Percentiles rank a stretch among this genome's conserved stretches.
phyloP scores from a whole-genome alignment of 2,888 invertebrate species.

The Drosophila peninsularis region DNA sequence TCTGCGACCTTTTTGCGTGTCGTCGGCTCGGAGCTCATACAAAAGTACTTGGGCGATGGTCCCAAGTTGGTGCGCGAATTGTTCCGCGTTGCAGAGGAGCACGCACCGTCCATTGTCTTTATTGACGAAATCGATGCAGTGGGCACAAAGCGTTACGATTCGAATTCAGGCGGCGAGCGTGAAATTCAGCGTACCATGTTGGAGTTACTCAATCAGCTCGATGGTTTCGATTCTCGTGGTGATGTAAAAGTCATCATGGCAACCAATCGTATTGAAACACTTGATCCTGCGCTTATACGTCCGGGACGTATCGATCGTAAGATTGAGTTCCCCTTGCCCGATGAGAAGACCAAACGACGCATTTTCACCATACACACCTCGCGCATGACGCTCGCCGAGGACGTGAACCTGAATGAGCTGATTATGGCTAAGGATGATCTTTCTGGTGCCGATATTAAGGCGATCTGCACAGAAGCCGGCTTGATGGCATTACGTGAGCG shows the following conservation, averaged over 20 bases:
- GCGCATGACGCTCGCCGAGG: conserved; percentile 98
- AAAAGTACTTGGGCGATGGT: conserved; percentile 99
- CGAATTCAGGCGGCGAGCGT: conserved; percentile 99
- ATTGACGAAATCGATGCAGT: conserved; percentile 99
- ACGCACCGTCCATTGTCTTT: conserved; percentile 99
- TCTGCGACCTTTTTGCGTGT: conserved; percentile 99
- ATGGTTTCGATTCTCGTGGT: conserved; percentile 98
- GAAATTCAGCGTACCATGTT: conserved; percentile 99
- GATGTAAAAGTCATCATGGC: conserved; percentile 99
- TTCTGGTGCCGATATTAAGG: conserved; percentile 98
- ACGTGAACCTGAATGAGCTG: conserved; percentile 98
- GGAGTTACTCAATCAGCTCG: conserved; percentile 98
- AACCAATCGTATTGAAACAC: conserved; percentile 98
- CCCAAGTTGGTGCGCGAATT: conserved; percentile 98
- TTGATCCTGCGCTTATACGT: conserved; percentile 98
- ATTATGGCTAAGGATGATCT: conserved; percentile 99
- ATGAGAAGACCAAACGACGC: conserved; percentile 98
- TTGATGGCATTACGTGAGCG: conserved; percentile 98
- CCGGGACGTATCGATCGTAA: conserved; percentile 99
- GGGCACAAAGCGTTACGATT: conserved; percentile 99
- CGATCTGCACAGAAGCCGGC: conserved; percentile 99
- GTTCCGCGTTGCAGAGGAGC: conserved; percentile 99
- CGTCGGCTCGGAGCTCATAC: conserved; percentile 99
- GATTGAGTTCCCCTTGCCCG: conserved; percentile 99
- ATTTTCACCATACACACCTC: conserved; percentile 99